A percentile compares a stretch with the other conserved stretches of the same genome.
These are phyloP conservation scores for Melanotaenia boesemani DNA, from an alignment of 2,797 vertebrate species.

Conservation along the genomic window DNA sequence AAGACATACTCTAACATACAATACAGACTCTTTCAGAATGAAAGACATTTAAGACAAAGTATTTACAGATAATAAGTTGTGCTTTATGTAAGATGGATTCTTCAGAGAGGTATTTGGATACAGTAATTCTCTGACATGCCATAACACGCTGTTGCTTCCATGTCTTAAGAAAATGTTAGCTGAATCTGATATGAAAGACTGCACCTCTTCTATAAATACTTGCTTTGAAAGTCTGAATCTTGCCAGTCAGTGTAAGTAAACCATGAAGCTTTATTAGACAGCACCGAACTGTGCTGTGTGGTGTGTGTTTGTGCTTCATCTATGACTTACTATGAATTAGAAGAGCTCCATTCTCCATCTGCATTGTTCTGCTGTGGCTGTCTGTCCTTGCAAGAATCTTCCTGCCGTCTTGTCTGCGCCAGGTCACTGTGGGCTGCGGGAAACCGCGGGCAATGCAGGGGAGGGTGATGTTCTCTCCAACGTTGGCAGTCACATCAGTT, in stretches of 20 bases:
- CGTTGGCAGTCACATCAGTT: slow-evolving; percentile 72
- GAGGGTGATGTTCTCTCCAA: slow-evolving; percentile 85
- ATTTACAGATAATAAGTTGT: not conserved
- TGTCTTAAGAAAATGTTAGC: slow-evolving; percentile 51
- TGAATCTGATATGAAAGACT: slow-evolving; percentile 48
- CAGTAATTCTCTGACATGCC: slow-evolving; percentile 13
- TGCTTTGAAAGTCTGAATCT: slow-evolving; percentile 40
- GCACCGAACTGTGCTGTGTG: slow-evolving; percentile 1
- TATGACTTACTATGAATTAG: slow-evolving; percentile 88
- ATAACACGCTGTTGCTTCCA: slow-evolving; percentile 17
- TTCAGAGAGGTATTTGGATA: not conserved
- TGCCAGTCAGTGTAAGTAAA: slow-evolving; percentile 28
- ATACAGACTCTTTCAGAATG: not conserved
- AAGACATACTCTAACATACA: not conserved
- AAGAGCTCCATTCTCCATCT: slow-evolving; percentile 81
- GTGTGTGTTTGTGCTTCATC: slow-evolving; percentile 26
- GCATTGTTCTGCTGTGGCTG: slow-evolving; percentile 54
- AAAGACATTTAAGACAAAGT: not conserved
- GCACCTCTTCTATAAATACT: slow-evolving; percentile 52
- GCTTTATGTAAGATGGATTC: slow-evolving; percentile 19
- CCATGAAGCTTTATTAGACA: slow-evolving; percentile 12
- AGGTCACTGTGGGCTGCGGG: slow-evolving; percentile 83
- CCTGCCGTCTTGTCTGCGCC: slow-evolving; percentile 85
- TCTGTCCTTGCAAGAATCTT: slow-evolving; percentile 55
- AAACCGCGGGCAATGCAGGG: slow-evolving; percentile 83